A percentile compares a stretch with the other conserved stretches of the same genome.
phyloP scores from a whole-genome alignment of 2,113 vertebrate genomes.

The Budorcas taxicolor region DNA sequence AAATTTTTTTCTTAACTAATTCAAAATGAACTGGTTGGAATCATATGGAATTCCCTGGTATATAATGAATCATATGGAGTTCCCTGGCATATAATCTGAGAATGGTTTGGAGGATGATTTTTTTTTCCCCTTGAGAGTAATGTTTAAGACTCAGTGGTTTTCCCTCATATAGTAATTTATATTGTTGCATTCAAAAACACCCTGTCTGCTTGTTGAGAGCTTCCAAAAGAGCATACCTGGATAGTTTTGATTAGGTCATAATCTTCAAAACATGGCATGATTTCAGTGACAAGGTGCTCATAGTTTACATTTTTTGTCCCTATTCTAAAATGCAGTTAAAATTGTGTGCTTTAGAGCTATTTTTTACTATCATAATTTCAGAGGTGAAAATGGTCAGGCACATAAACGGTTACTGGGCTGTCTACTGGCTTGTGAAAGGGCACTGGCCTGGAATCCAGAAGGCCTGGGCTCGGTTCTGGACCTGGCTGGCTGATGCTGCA shows the following conservation, averaged over 20 bases:
- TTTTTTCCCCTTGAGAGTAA: background rate
- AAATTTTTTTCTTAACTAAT: background rate
- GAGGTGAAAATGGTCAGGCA: slow-evolving; percentile 16
- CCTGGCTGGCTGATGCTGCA: background rate
- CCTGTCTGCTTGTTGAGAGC: background rate
- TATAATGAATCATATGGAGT: background rate
- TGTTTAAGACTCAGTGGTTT: background rate
- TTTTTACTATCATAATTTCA: background rate
- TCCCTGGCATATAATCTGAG: background rate
- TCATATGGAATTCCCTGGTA: background rate
- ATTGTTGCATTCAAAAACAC: slow-evolving; percentile 15
- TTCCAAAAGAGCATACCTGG: slow-evolving; percentile 18
- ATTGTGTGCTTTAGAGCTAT: background rate
- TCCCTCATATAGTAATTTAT: slow-evolving; percentile 10
- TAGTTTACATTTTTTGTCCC: background rate
- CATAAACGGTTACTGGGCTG: background rate
- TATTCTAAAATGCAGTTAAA: background rate
- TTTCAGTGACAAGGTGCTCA: slow-evolving; percentile 17
- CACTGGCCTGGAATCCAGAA: background rate
- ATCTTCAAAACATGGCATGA: slow-evolving; percentile 29
- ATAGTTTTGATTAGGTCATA: slow-evolving; percentile 37
- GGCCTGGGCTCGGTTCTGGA: background rate
- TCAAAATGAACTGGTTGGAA: background rate
- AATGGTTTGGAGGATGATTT: background rate
- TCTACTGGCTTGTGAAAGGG: background rate